Conservation (phyloP, 2,797 vertebrate genomes). For the Manis javanica region DNA sequence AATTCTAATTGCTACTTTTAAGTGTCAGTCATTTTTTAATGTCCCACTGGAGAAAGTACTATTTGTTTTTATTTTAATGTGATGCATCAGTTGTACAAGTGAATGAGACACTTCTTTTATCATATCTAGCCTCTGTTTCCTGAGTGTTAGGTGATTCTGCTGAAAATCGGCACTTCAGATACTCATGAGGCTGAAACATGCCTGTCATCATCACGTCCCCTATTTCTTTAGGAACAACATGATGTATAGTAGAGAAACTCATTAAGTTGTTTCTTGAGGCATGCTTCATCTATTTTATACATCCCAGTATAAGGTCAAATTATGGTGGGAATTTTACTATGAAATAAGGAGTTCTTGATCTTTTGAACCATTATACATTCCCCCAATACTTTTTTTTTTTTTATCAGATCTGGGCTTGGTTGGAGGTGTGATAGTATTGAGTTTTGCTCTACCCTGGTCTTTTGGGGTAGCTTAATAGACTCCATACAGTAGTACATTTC, state of each 20-base stretch:
- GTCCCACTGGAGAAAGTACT: background rate
- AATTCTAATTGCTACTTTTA: conserved; percentile 41
- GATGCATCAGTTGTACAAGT: conserved; percentile 5
- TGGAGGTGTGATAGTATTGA: background rate
- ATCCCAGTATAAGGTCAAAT: background rate
- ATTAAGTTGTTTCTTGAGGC: background rate
- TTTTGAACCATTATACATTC: background rate
- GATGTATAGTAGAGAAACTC: background rate
- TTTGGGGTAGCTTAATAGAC: conserved; percentile 6
- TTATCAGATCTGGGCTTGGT: background rate
- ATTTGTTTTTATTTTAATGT: conserved; percentile 45
- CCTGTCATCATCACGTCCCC: background rate
- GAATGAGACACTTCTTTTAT: conserved; percentile 36
- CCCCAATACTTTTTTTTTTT: conserved; percentile 53
- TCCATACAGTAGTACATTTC: background rate
- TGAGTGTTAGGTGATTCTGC: conserved; percentile 2
- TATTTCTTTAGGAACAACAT: background rate
- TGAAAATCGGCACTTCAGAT: conserved; percentile 37
- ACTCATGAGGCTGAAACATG: background rate
- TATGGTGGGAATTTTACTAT: background rate
- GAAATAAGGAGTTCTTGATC: background rate
- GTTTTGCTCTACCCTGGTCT: background rate
- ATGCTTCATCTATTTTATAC: conserved; percentile 28
- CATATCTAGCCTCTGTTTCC: conserved; percentile 2
- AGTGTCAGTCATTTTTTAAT: conserved; percentile 20